Evolutionary conservation across 2,888 invertebrate species (phyloP).

Genomic region (Polydesmus complanatus): DNA sequence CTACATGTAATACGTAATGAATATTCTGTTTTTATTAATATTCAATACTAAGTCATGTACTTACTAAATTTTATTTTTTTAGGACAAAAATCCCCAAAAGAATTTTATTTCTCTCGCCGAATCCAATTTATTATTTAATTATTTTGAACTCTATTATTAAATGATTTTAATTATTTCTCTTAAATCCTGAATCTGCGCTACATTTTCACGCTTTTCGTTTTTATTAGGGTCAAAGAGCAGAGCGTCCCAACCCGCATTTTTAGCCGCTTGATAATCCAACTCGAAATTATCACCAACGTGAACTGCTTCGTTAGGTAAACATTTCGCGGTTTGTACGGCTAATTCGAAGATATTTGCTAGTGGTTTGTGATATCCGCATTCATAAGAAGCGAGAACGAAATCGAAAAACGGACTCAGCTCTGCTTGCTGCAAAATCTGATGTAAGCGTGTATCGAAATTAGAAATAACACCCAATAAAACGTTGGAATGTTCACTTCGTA

Average conservation of each 20-base stretch:
- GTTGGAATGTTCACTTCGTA: conserved; percentile 30
- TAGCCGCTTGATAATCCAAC: conserved; percentile 66
- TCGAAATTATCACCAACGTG: conserved; percentile 68
- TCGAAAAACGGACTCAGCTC: conserved; percentile 56
- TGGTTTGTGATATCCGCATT: conserved; percentile 59
- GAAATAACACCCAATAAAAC: conserved; percentile 58
- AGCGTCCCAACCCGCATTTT: conserved; percentile 59
- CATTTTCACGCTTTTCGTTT: background rate
- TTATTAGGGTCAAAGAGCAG: conserved; percentile 28
- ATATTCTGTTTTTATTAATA: too few species aligned
- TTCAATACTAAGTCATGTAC: too few species aligned
- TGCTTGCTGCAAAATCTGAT: conserved; percentile 49
- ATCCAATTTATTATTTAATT: too few species aligned
- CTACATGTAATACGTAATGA: too few species aligned
- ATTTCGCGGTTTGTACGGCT: conserved; percentile 36
- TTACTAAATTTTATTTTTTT: too few species aligned
- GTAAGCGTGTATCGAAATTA: conserved; percentile 72
- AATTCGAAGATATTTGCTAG: conserved; percentile 52
- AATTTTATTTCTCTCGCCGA: too few species aligned
- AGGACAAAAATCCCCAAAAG: too few species aligned
- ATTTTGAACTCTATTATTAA: too few species aligned
- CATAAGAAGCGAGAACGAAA: conserved; percentile 67
- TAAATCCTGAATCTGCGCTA: too few species aligned
- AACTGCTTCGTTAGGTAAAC: conserved; percentile 46
- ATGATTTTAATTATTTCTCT: too few species aligned